Evolutionary conservation across 2,888 invertebrate species (phyloP).

Genomic region (Acholoe squamosa): DNA sequence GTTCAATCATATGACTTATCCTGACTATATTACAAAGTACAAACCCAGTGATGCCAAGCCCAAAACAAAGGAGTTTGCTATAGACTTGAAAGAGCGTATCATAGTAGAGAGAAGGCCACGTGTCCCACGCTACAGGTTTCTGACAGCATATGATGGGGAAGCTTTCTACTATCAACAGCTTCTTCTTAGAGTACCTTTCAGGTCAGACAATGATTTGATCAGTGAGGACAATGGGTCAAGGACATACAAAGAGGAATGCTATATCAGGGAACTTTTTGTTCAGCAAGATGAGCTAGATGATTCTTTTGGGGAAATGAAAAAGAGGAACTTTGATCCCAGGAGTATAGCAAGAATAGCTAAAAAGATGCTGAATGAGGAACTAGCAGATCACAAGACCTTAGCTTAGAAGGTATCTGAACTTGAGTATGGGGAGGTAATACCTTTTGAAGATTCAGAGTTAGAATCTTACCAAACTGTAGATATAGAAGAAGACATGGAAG

Average conservation of each 20-base stretch:
- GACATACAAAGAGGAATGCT: conserved; percentile 21
- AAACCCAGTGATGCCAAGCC: background rate
- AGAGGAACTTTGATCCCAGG: conserved; percentile 23
- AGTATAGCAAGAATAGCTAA: conserved; percentile 37
- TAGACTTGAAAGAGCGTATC: background rate
- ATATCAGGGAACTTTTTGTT: background rate
- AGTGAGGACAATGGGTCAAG: background rate
- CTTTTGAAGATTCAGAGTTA: conserved; percentile 15
- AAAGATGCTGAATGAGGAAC: conserved; percentile 24
- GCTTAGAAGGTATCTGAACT: background rate
- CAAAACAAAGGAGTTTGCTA: background rate
- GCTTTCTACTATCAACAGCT: background rate
- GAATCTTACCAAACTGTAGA: background rate
- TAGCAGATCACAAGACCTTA: background rate
- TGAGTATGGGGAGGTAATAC: conserved; percentile 42
- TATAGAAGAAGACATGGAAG: background rate
- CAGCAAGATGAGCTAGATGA: conserved; percentile 29
- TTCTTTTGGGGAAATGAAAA: conserved; percentile 44
- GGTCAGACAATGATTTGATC: background rate
- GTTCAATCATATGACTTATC: too few relatives aligned
- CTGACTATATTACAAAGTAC: conserved; percentile 14
- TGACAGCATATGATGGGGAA: background rate
- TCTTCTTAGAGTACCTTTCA: background rate
- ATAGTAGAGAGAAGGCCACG: background rate
- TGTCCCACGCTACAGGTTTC: background rate